Evolutionary conservation across 1,140 invertebrate genomes (phyloP).

Genomic region (Eurosta solidaginis): DNA sequence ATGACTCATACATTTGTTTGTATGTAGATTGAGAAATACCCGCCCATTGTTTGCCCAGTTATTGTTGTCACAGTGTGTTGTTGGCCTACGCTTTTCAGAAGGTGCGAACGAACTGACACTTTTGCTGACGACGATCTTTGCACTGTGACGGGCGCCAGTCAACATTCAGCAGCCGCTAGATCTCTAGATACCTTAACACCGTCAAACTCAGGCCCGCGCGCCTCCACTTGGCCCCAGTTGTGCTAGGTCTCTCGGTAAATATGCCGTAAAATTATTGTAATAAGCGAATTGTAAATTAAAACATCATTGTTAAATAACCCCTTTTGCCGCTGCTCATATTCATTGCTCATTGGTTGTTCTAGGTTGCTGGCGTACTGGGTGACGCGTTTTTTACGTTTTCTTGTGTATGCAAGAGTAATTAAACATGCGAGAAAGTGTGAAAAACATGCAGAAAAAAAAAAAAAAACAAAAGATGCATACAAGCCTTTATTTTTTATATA

Average conservation of each 20-base stretch:
- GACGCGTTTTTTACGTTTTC: not conserved
- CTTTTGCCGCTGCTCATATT: not conserved
- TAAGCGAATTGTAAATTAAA: slow-evolving; percentile 14
- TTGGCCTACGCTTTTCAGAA: slow-evolving; percentile 6
- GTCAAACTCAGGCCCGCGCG: not conserved
- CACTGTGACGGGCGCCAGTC: not conserved
- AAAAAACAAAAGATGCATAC: not conserved
- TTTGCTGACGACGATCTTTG: not conserved
- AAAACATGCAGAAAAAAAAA: not conserved
- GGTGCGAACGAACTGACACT: slow-evolving; percentile 20
- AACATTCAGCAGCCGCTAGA: not conserved
- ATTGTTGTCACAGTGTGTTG: no score
- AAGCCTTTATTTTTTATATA: not conserved
- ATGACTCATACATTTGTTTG: not conserved
- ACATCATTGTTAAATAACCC: not conserved
- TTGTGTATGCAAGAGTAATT: not conserved
- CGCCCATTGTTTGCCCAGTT: not conserved
- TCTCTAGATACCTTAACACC: not conserved
- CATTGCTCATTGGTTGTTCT: not conserved
- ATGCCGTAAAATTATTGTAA: slow-evolving; percentile 22
- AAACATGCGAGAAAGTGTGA: slow-evolving; percentile 4
- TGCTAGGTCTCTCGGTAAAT: not conserved
- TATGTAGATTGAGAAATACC: not conserved
- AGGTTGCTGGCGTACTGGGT: not conserved
- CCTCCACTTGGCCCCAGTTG: not conserved